A percentile compares a stretch with the other conserved stretches of the same genome.
These are phyloP conservation scores for Polylopha cassiicola DNA, from an alignment of 2,888 invertebrate genomes.

Conservation along the genomic window DNA sequence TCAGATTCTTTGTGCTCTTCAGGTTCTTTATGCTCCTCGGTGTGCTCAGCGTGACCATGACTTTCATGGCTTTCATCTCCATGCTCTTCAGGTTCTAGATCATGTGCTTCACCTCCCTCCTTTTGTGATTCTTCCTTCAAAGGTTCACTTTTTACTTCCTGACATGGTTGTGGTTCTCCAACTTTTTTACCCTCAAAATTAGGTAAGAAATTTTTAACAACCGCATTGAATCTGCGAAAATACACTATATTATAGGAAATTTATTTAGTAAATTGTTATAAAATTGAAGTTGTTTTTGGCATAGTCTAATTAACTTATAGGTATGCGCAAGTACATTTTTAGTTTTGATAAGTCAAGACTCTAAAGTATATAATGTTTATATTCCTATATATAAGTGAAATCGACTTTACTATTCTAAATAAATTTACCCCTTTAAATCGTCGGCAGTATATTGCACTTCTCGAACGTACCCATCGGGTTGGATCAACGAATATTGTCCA, in stretches of 20 bases:
- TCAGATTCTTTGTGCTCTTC: background rate
- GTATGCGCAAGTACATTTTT: too few relatives aligned
- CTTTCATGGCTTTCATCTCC: background rate
- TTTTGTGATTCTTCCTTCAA: slow-evolving; percentile 30
- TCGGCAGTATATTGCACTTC: slow-evolving; percentile 75
- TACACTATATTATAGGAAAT: background rate
- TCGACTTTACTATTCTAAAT: slow-evolving; percentile 8
- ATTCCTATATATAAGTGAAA: background rate
- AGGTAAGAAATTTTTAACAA: slow-evolving; percentile 57
- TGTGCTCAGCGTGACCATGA: background rate
- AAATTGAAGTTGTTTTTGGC: too few relatives aligned
- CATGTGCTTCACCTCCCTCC: slow-evolving; percentile 16
- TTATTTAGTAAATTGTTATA: background rate
- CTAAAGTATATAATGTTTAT: slow-evolving; percentile 8
- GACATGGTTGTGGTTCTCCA: slow-evolving; percentile 36
- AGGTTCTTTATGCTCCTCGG: background rate
- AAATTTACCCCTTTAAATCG: slow-evolving; percentile 63
- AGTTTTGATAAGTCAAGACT: slow-evolving; percentile 5
- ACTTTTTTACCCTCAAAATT: slow-evolving; percentile 20
- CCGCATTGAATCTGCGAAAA: slow-evolving; percentile 56
- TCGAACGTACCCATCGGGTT: slow-evolving; percentile 72
- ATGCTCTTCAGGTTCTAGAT: slow-evolving; percentile 19
- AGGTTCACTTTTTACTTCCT: slow-evolving; percentile 44
- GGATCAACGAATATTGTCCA: slow-evolving; percentile 72
- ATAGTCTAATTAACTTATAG: too few relatives aligned